Evolutionary conservation across 2,888 invertebrate genomes (phyloP).

Genomic region (Ypsolopha sequella): DNA sequence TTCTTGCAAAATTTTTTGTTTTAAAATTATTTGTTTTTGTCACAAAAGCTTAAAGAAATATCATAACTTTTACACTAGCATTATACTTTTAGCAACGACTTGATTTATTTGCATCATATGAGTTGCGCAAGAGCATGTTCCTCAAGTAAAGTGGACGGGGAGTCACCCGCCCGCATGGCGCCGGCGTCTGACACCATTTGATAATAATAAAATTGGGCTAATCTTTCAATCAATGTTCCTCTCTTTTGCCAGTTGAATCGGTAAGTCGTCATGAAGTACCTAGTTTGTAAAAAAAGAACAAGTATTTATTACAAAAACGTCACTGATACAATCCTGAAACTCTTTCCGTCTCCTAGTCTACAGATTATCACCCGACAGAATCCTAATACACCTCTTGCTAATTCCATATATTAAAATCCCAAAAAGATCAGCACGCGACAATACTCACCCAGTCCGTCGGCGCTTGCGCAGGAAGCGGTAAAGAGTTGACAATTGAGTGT

Average conservation of each 20-base stretch:
- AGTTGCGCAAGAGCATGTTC: background rate
- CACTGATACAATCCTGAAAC: no score
- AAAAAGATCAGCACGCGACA: slow-evolving; percentile 14
- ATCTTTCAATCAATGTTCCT: background rate
- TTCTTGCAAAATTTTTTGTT: no score
- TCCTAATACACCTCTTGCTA: no score
- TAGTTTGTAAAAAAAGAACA: no score
- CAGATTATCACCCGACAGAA: no score
- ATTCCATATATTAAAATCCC: no score
- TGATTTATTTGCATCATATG: background rate
- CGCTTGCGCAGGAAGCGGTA: slow-evolving; percentile 37
- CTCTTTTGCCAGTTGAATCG: background rate
- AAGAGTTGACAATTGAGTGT: slow-evolving; percentile 41
- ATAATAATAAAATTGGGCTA: slow-evolving; percentile 2
- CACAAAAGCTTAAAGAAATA: no score
- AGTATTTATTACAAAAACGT: no score
- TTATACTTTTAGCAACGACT: background rate
- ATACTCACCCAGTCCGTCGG: no score
- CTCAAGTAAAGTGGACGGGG: background rate
- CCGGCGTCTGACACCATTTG: slow-evolving; percentile 1
- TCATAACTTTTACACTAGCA: no score
- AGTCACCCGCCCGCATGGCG: background rate
- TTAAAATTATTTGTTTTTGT: no score
- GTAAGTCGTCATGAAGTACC: background rate
- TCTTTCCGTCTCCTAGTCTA: no score